Evolutionary conservation across 1,140 invertebrate genomes (phyloP).

Genomic region (Eumaeus atala): DNA sequence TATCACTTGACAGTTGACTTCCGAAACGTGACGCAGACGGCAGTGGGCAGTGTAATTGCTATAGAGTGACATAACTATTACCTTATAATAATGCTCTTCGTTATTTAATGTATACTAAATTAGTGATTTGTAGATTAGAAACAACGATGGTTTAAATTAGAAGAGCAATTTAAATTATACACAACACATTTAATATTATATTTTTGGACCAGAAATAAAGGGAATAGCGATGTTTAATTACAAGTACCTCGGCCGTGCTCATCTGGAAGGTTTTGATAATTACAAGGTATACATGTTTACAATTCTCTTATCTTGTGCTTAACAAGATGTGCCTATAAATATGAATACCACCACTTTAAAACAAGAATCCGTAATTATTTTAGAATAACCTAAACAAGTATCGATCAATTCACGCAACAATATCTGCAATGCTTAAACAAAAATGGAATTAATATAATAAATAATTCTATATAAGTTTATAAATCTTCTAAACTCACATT

Average conservation of each 20-base stretch:
- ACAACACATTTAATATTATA: neutral
- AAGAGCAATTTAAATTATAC: too few species aligned
- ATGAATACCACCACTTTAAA: neutral
- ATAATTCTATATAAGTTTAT: slow-evolving; percentile 6
- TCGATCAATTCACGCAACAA: slow-evolving; percentile 3
- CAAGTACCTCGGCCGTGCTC: slow-evolving; percentile 85
- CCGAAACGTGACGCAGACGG: too few species aligned
- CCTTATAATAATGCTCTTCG: too few species aligned
- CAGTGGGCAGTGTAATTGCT: too few species aligned
- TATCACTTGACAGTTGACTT: too few species aligned
- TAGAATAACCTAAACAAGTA: neutral
- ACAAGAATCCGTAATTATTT: neutral
- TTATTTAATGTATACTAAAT: too few species aligned
- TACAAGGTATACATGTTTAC: slow-evolving; percentile 83
- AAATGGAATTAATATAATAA: too few species aligned
- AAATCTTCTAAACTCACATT: neutral
- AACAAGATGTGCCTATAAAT: neutral
- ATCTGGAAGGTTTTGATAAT: slow-evolving; percentile 91
- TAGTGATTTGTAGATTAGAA: too few species aligned
- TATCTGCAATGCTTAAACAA: neutral
- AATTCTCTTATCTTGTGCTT: neutral
- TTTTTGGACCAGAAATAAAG: neutral
- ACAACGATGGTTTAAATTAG: too few species aligned
- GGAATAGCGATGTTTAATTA: slow-evolving; percentile 72
- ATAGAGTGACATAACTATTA: too few species aligned